Evolutionary conservation across 2,113 vertebrate genomes (phyloP), one percentile per base, ranked within the genome.

Genomic region (Rhea americana): DNA sequence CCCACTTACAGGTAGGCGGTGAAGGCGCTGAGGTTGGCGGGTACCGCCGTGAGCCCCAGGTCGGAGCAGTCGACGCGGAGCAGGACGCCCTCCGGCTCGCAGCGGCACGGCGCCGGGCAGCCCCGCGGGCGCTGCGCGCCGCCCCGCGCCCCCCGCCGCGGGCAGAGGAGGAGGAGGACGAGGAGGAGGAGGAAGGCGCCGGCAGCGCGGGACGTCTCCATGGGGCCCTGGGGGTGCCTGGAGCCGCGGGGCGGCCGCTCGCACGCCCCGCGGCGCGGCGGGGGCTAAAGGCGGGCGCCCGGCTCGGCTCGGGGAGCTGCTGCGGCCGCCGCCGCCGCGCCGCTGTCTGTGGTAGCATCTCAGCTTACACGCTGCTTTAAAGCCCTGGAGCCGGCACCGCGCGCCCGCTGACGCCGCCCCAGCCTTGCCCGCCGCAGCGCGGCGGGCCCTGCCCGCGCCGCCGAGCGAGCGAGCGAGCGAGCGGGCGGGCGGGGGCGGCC

Each of bases 1-100:
- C 41, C 16, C 76, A 98, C 98, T 98, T 95, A 98, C 98, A 98
- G 97, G 97, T 98, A 98, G 82, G 98, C 97, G 47, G 98, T 98
- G 97, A 98, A 98, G 94, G 94, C 95, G 96, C 98, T 98, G 95
- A 98, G 97, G 96, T 98, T 97, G 90, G 96, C 85, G 58, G 98
- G 98, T 86, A 98, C 93, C 53, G 93, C 96, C 11, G 95, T 93
- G 85, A 98, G 98, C 56, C 98, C 98, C 89, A 96, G 94, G 96
- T 98, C 98, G 25, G 98, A 97, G 97, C 98, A 98, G 96, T 98
- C 98, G 73, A 97, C 98, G 13, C 98, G 87, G 83, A 98, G 87
- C 43, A 98, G 90, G 97, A 94, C 93, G 47, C 98, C 98, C 67
- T 98, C 98, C 62, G 90, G 96, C 74, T 98, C 98, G 88, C 98